Evolutionary conservation across 2,888 invertebrate genomes (phyloP).

Genomic region (Campopleginae sp.): DNA sequence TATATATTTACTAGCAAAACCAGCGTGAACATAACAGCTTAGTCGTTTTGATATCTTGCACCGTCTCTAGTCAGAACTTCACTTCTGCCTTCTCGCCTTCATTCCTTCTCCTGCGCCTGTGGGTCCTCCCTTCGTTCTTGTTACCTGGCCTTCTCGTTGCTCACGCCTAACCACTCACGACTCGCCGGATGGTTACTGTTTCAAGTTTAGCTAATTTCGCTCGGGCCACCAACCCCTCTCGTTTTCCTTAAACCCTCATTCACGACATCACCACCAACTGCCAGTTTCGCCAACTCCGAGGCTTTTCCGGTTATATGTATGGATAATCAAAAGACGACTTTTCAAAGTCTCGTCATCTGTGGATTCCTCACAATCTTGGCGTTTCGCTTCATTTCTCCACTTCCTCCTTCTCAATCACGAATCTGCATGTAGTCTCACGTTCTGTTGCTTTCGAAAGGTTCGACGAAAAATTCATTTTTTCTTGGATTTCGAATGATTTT

Average conservation of each 20-base stretch:
- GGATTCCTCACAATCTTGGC: not conserved
- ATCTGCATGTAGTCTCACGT: not conserved
- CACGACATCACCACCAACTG: slow-evolving; percentile 62
- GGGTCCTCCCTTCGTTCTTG: slow-evolving; percentile 1
- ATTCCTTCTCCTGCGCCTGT: not conserved
- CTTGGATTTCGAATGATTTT: no score
- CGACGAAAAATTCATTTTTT: no score
- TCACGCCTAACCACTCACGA: not conserved
- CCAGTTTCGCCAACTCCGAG: slow-evolving; percentile 58
- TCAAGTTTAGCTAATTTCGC: slow-evolving; percentile 73
- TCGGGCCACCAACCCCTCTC: slow-evolving; percentile 47
- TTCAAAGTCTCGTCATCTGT: slow-evolving; percentile 24
- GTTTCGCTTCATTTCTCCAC: slow-evolving; percentile 33
- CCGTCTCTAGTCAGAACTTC: slow-evolving; percentile 53
- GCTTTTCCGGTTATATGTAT: slow-evolving; percentile 25
- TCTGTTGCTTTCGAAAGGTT: no score
- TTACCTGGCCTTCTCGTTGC: not conserved
- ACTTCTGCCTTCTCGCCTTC: slow-evolving; percentile 49
- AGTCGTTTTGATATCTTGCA: slow-evolving; percentile 69
- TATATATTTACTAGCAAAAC: slow-evolving; percentile 41
- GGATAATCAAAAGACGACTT: slow-evolving; percentile 6
- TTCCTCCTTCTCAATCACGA: not conserved
- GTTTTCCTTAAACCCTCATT: slow-evolving; percentile 58
- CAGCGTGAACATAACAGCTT: slow-evolving; percentile 69
- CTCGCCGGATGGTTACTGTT: slow-evolving; percentile 67